These are phyloP conservation scores for Rhyacichthys aspro DNA, from an alignment of 2,797 vertebrate genomes.

Conservation along the genomic window DNA sequence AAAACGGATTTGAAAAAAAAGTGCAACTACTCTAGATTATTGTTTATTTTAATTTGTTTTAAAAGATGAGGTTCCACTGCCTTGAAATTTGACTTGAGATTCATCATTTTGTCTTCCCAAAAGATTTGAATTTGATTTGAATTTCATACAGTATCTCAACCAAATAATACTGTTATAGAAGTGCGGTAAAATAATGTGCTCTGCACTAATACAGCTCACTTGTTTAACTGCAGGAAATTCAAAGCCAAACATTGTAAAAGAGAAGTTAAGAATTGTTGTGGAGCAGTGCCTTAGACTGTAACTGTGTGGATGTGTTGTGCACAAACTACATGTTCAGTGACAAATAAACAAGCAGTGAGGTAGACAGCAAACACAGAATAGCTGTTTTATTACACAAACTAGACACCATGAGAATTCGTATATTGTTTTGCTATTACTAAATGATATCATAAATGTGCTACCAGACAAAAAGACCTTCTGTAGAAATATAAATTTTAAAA, in stretches of 20 bases:
- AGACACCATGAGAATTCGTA: too few relatives aligned
- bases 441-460: background rate
- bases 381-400: slow-evolving; percentile 14
- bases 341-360: slow-evolving; percentile 19
- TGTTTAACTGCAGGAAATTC: slow-evolving; percentile 19
- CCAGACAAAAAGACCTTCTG: background rate
- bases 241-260: slow-evolving; percentile 7
- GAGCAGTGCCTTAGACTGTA: slow-evolving; percentile 79
- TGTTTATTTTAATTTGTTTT: slow-evolving; percentile 33
- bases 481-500: background rate
- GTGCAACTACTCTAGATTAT: slow-evolving; percentile 8
- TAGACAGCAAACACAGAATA: slow-evolving; percentile 19
- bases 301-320: slow-evolving; percentile 48
- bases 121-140: too few relatives aligned
- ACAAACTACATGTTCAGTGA: slow-evolving; percentile 40
- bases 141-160: background rate
- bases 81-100: slow-evolving; percentile 8
- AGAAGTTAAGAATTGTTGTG: slow-evolving; percentile 43
- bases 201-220: background rate
- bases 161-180: slow-evolving; percentile 2
- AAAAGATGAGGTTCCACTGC: slow-evolving; percentile 9
- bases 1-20: slow-evolving; percentile 10
- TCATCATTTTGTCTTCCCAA: slow-evolving; percentile 11
- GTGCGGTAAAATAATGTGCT: background rate
- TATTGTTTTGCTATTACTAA: background rate